These are phyloP conservation scores for Melanotaenia nigrans DNA, from an alignment of 2,797 vertebrate genomes.

Conservation along the genomic window DNA sequence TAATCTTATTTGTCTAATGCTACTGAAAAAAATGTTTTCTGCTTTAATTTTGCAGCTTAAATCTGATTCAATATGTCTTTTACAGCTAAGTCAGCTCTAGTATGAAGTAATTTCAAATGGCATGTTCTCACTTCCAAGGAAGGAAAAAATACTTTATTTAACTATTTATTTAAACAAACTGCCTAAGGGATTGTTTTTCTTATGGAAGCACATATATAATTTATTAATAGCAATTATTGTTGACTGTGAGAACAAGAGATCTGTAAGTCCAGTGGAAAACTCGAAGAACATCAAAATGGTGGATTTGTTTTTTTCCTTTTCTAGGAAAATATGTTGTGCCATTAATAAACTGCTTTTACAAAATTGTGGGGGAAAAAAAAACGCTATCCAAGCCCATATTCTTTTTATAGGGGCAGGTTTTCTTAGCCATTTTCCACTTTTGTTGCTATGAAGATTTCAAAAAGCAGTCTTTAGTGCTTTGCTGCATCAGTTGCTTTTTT, in stretches of 20 bases:
- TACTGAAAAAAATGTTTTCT: constrained; percentile 13
- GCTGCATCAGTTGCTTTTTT: constrained; percentile 12
- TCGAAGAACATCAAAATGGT: constrained; percentile 10
- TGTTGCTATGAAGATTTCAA: constrained; percentile 2
- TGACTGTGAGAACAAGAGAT: constrained; percentile 11
- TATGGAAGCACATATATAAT: constrained; percentile 35
- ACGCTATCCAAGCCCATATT: background rate
- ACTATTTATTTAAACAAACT: constrained; percentile 61
- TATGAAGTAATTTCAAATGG: constrained; percentile 24
- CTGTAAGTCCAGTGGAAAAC: constrained; percentile 18
- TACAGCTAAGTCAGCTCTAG: background rate
- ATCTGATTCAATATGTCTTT: constrained; percentile 17
- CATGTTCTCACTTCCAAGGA: constrained; percentile 27
- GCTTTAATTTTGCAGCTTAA: constrained; percentile 28
- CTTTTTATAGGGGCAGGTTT: background rate
- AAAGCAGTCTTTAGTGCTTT: background rate
- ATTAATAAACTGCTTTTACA: background rate
- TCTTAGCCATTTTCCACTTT: constrained; percentile 1
- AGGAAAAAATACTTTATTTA: constrained; percentile 49
- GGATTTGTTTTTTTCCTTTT: constrained; percentile 13
- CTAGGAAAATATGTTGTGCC: background rate
- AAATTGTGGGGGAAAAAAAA: too few relatives aligned
- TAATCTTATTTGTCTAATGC: constrained; percentile 7
- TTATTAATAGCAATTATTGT: constrained; percentile 34
- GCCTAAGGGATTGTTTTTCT: constrained; percentile 48